Base-by-base conservation (phyloP, 2,888 invertebrate genomes). In the Podabrus alpinus region DNA sequence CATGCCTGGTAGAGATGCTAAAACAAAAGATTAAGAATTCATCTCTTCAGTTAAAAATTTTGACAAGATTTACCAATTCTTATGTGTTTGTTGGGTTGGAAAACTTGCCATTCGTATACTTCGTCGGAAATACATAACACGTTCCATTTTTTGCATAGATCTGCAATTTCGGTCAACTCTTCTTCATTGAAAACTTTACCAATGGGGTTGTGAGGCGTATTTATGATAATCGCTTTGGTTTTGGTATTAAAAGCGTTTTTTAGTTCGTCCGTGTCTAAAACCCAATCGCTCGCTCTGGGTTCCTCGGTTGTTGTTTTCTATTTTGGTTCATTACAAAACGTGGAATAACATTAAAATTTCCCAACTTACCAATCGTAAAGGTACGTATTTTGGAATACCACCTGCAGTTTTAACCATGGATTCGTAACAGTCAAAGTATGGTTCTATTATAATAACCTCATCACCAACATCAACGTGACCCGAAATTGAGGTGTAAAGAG, bases 81-180 rank as follows among this genome's bases (percentile, higher is more conserved):
- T 75, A 98, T 92, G 87, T 98, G 96, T 82, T 95, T 89, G 25
- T 92, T 89, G 0, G 94, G 94, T 83, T 94, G 92, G 83, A 94
- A 98, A 11, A 96, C 94, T 86, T 99, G 91, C 97, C 98, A 99
- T 87, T 99, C 99, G 82, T 99, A 99, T 0, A 99, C 99, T 87
- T 99, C 99, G 87, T 99, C 99, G 0, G 97, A 94, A 17, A 99
- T 88, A 74, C 97, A 97, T 9, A 99, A 88, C 3, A 95, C 94
- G 86, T 99, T 94, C 91, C 96, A 94, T 84, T 98, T 96, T 85
- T 94, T 94, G 86, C 98, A 98, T 73, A 99, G 88, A 79, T 94
- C 90, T 0, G 97, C 97, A 80, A 99, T 95, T 78, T 91, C 85
- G 80, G 92, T 89, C 79, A 96, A 85, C 86, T 97, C 96, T 1